A percentile compares a stretch with the other conserved stretches of the same genome.
Conservation (phyloP, 2,797 vertebrate species). For the Selene dorsalis region DNA sequence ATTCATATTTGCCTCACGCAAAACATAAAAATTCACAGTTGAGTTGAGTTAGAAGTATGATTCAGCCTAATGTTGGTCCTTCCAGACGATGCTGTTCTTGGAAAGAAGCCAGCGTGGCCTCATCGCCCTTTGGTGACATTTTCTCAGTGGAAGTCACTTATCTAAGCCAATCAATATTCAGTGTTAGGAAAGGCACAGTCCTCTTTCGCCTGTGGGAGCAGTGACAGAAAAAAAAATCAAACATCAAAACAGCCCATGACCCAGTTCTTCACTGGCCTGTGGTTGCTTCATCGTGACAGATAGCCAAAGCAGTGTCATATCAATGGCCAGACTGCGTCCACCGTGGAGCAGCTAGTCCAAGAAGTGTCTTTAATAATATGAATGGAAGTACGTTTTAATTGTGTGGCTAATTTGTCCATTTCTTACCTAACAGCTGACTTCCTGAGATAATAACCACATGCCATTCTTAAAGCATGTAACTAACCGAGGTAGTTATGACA, state of each 20-base stretch:
- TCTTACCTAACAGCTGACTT: neutral
- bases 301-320: neutral
- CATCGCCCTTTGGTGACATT: constrained; percentile 47
- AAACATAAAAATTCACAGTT: neutral
- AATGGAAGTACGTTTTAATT: neutral
- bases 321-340: neutral
- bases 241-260: constrained; percentile 67
- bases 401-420: neutral
- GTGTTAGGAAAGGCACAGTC: constrained; percentile 26
- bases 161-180: constrained; percentile 67
- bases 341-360: neutral
- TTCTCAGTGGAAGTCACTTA: constrained; percentile 40
- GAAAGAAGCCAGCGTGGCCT: constrained; percentile 36
- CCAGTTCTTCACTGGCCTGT: constrained; percentile 61
- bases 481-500: neutral
- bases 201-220: constrained; percentile 56
- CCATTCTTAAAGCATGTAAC: neutral
- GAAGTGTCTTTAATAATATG: neutral
- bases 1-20: neutral
- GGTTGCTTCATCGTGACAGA: constrained; percentile 18
- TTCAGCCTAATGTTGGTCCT: neutral
- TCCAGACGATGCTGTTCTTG: neutral
- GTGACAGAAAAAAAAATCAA: constrained; percentile 69
- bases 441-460: neutral
- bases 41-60: neutral